These are phyloP conservation scores for Phenganax stokvisi DNA, from an alignment of 92 coral and sea anemone genomes.

Conservation along the genomic window DNA sequence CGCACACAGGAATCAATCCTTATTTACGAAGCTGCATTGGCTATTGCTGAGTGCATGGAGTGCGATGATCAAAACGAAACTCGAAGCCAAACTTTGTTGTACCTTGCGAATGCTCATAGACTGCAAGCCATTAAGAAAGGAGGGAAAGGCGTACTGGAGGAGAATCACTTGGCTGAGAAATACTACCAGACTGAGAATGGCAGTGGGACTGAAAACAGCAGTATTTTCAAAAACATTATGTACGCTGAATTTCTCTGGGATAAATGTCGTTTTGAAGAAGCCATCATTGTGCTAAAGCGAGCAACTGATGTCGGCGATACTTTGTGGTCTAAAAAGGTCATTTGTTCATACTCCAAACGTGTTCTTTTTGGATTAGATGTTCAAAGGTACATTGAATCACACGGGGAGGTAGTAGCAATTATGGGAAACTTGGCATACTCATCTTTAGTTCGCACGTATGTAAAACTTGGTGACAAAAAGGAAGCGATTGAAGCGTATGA, in stretches of 20 bases:
- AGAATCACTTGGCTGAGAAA: not conserved
- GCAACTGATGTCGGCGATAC: not conserved
- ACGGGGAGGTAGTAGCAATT: constrained; percentile 3
- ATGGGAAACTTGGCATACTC: constrained; percentile 9
- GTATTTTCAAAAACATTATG: not conserved
- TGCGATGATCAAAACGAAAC: not conserved
- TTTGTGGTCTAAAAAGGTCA: not conserved
- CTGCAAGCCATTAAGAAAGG: not conserved
- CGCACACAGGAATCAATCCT: constrained; percentile 19
- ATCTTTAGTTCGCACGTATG: constrained; percentile 1
- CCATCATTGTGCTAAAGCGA: not conserved
- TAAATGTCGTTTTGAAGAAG: constrained; percentile 7
- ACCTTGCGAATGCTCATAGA: constrained; percentile 8
- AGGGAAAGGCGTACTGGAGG: not conserved
- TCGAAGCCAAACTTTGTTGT: constrained; percentile 1
- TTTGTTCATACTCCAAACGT: constrained; percentile 1
- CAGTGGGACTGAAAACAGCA: not conserved
- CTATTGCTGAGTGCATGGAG: constrained; percentile 1
- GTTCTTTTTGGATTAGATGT: constrained; percentile 5
- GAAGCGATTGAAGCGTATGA: constrained; percentile 27
- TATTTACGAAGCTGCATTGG: constrained; percentile 7
- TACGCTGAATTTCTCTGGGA: constrained; percentile 22
- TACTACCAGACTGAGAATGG: not conserved
- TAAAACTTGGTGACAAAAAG: constrained; percentile 13
- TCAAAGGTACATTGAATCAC: constrained; percentile 4